Percentiles rank a stretch among this genome's conserved stretches.
Conservation (phyloP, 2,113 vertebrate genomes). For the Gymnogyps californianus region DNA sequence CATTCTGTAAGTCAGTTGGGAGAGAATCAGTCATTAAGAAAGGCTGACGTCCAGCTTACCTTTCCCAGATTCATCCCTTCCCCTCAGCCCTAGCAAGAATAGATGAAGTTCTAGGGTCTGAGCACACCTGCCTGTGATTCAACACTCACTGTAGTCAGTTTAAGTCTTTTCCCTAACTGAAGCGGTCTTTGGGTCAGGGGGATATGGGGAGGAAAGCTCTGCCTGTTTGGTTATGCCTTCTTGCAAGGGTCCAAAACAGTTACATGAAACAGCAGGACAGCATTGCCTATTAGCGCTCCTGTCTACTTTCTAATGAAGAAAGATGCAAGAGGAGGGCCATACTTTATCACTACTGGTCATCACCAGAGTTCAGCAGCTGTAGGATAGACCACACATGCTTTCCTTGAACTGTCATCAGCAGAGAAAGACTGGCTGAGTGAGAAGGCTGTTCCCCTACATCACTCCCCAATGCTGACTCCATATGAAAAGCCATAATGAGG, state of each 20-base stretch:
- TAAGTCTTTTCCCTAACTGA: not conserved
- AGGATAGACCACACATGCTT: not conserved
- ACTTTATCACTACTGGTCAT: not conserved
- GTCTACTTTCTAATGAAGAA: not conserved
- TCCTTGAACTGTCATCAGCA: not conserved
- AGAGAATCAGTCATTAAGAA: not conserved
- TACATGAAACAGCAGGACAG: not conserved
- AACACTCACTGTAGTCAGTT: not conserved
- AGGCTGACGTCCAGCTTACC: not conserved
- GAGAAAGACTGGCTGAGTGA: not conserved
- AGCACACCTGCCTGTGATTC: not conserved
- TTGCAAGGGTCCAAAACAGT: not conserved
- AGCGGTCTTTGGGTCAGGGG: too few species aligned
- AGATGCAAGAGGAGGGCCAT: not conserved
- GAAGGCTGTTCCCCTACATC: not conserved
- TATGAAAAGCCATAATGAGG: not conserved
- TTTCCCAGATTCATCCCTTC: not conserved
- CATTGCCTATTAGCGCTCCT: not conserved
- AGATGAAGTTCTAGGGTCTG: not conserved
- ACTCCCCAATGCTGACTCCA: not conserved
- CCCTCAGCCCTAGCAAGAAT: not conserved
- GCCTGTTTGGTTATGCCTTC: not conserved
- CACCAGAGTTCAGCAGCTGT: rapidly evolving
- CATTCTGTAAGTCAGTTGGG: rapidly evolving
- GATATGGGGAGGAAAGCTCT: not conserved